Conservation (phyloP, 1,140 invertebrate species). For the Drosophila simulans region DNA sequence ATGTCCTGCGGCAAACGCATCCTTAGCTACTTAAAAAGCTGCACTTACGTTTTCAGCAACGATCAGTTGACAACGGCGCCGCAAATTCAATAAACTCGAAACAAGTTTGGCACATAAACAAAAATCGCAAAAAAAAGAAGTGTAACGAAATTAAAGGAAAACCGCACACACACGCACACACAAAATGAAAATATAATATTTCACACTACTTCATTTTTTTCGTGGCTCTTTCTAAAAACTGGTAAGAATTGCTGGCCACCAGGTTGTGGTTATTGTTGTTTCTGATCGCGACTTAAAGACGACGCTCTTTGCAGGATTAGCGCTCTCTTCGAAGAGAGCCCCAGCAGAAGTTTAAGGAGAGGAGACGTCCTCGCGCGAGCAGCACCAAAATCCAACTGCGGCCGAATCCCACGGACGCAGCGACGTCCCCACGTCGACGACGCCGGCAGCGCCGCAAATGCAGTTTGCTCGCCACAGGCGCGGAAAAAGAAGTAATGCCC, state of each 20-base stretch:
- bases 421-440: constrained; percentile 6
- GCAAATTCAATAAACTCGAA: constrained; percentile 72
- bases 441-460: constrained; percentile 33
- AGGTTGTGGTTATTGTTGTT: constrained; percentile 1
- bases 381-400: constrained; percentile 68
- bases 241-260: not conserved
- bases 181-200: constrained; percentile 68
- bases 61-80: constrained; percentile 20
- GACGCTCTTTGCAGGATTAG: constrained; percentile 5
- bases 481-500: not conserved
- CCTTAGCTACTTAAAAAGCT: not conserved
- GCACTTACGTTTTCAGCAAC: constrained; percentile 30
- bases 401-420: constrained; percentile 16
- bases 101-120: constrained; percentile 79
- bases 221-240: not conserved
- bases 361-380: constrained; percentile 71
- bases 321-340: constrained; percentile 13
- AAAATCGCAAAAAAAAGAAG: constrained; percentile 53
- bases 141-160: constrained; percentile 11
- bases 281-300: constrained; percentile 19
- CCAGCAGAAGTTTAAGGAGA: constrained; percentile 1
- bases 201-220: constrained; percentile 39
- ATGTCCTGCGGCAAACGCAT: constrained; percentile 17
- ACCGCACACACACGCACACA: constrained; percentile 11
- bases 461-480: constrained; percentile 26